Conservation (phyloP, 2,113 vertebrate genomes). For the Antechinus stuartii region DNA sequence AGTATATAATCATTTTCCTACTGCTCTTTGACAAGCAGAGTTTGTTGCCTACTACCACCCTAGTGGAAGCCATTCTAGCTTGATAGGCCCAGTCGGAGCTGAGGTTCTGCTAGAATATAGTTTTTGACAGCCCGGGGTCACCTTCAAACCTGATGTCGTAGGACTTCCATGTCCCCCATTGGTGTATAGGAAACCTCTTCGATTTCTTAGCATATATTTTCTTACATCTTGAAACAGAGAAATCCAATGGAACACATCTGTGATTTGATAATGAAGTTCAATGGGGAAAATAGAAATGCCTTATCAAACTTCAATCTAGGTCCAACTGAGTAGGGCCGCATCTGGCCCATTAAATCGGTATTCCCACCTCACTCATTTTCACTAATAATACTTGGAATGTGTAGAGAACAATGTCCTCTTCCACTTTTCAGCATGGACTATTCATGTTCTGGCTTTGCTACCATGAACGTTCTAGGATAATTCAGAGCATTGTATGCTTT, state of each 20-base stretch:
- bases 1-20: background rate
- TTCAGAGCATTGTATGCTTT: background rate
- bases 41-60: background rate
- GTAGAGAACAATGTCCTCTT: background rate
- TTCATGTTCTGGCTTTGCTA: background rate
- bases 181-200: slow-evolving; percentile 3
- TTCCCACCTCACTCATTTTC: slow-evolving; percentile 17
- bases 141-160: background rate
- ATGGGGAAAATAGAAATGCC: slow-evolving; percentile 11
- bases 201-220: slow-evolving; percentile 37
- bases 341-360: background rate
- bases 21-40: background rate
- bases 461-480: background rate
- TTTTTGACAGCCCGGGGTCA: background rate
- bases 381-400: slow-evolving; percentile 24
- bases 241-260: slow-evolving; percentile 17
- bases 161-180: background rate
- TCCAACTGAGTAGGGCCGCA: background rate
- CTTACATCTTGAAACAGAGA: slow-evolving; percentile 24
- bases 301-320: slow-evolving; percentile 42
- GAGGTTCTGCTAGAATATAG: background rate
- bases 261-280: slow-evolving; percentile 48
- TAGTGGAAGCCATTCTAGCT: background rate
- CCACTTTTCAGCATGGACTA: background rate
- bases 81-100: background rate